Base-by-base conservation (phyloP, 1,140 invertebrate species). In the Charaxes varanes region DNA sequence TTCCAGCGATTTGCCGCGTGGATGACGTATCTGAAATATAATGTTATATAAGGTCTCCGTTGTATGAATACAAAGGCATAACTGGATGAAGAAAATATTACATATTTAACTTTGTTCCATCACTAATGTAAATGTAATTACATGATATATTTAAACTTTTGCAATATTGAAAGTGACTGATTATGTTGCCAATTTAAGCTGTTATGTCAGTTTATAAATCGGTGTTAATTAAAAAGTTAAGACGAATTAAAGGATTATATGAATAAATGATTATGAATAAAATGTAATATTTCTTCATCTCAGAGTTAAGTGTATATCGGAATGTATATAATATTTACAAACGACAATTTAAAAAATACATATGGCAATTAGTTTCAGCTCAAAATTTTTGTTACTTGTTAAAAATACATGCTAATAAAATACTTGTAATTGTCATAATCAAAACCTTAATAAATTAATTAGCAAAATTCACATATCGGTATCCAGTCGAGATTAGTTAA, bases 1-100 rank as follows among this genome's bases (percentile, higher is more conserved):
- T 76, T 94, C 93, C 33, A 94, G 86, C n/a, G 92, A 94, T 83
- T 94, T 94, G 26, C 92, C 93, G 48, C 89, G 85, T n/a, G 88
- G 88, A 54, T 89, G 89, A 62, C 90, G 87, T 46, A 92, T 88
- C 89, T 90, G 84, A 48, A 36, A 45, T 50, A n/a, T 43, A 44
- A 22, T 7, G 2, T 19, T n/a, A 6, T 11, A 15, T 41, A 32
- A 23, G 7, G n/a, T 33, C 35, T 4, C 10, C 36, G 3, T 26
- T 33, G 18, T 27, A 15, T 11, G 19, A 2, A 19, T 23, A 15
- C 4, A 18, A 18, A 17, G 7, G 2, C n/a, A 18, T 3, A 11
- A 0, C n/a, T n/a, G n/a, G n/a, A n/a, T n/a, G n/a, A n/a, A n/a
- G n/a, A n/a, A n/a, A n/a, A n/a, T n/a, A n/a, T n/a, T n/a, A n/a